These are phyloP conservation scores for Rhynchonycteris naso DNA, from an alignment of 2,797 vertebrate genomes.

Conservation along the genomic window DNA sequence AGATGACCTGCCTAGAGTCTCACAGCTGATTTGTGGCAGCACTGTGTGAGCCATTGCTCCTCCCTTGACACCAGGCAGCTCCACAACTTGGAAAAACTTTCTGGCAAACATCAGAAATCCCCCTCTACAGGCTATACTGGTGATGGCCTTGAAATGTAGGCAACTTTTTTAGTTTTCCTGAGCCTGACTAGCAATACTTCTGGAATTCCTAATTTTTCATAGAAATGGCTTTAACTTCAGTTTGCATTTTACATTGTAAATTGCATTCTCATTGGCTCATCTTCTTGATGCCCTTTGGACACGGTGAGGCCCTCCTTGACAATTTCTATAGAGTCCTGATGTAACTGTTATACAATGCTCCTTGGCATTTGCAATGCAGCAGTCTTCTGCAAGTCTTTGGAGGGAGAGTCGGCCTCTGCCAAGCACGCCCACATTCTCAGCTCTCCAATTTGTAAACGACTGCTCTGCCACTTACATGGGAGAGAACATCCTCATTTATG, in stretches of 20 bases:
- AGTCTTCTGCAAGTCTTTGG: accelerated
- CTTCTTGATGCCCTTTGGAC: neutral
- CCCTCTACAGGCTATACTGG: neutral
- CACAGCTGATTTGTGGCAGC: neutral
- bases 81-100: neutral
- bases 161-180: neutral
- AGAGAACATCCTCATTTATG: neutral
- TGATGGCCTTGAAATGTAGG: neutral
- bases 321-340: neutral
- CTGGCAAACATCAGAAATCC: neutral
- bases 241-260: neutral
- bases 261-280: neutral
- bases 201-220: neutral
- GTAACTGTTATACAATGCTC: neutral
- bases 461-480: neutral
- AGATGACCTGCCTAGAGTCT: neutral
- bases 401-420: neutral
- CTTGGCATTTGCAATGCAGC: accelerated
- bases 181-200: neutral
- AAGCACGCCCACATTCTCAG: neutral
- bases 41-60: neutral
- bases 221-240: neutral
- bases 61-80: accelerated
- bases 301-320: neutral
- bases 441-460: neutral